Evolutionary conservation across 2,113 vertebrate genomes (phyloP).

Genomic region (Dolichotis patagonum): DNA sequence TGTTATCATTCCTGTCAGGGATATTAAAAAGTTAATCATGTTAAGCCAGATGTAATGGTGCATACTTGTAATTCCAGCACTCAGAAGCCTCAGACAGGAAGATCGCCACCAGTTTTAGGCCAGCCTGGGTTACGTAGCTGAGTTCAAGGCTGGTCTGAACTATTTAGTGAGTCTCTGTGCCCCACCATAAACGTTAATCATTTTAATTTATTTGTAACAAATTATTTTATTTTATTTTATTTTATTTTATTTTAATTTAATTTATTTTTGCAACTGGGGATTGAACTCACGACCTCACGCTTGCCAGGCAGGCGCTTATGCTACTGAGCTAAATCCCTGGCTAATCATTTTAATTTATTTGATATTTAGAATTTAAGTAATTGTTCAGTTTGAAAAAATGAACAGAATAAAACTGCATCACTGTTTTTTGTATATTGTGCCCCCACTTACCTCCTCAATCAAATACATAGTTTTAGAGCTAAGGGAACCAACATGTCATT

Average conservation of each 20-base stretch:
- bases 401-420: neutral
- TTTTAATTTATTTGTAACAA: neutral
- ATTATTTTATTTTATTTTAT: no score
- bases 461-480: conserved; percentile 23
- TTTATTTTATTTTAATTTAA: no score
- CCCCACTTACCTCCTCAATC: neutral
- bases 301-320: no score
- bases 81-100: neutral
- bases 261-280: no score
- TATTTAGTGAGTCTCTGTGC: neutral
- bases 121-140: neutral
- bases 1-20: neutral
- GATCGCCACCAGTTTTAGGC: neutral
- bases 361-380: conserved; percentile 35
- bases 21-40: neutral
- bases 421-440: neutral
- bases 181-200: neutral
- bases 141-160: neutral
- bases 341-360: conserved; percentile 13
- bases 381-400: conserved; percentile 42
- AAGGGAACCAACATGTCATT: neutral
- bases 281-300: no score
- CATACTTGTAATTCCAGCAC: neutral
- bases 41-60: neutral
- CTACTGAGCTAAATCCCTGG: no score